These are phyloP conservation scores for Diplodus sargus DNA, from an alignment of 2,797 vertebrate species.

Conservation along the genomic window DNA sequence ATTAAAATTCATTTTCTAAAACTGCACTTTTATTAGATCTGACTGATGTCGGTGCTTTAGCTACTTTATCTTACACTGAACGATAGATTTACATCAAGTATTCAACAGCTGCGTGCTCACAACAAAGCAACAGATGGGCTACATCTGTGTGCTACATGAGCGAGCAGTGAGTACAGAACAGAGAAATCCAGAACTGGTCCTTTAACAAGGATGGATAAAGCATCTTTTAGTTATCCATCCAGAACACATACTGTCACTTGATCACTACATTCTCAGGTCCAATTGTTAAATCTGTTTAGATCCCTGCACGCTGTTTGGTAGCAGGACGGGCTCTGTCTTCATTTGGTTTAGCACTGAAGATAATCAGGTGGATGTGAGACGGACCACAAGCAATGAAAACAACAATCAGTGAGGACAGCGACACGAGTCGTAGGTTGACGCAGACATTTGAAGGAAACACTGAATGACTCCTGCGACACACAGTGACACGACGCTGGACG, in stretches of 20 bases:
- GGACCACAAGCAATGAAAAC: constrained; percentile 49
- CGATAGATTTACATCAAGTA: background rate
- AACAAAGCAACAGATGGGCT: background rate
- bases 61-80: constrained; percentile 1
- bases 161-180: constrained; percentile 3
- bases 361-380: constrained; percentile 51
- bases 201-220: background rate
- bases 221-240: background rate
- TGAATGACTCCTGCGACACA: constrained; percentile 29
- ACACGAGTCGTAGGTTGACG: constrained; percentile 31
- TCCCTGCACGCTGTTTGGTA: background rate
- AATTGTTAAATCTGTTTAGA: background rate
- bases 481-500: constrained; percentile 20
- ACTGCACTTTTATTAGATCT: too few species aligned
- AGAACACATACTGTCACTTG: background rate
- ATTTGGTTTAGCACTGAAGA: constrained; percentile 42
- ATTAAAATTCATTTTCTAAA: too few species aligned
- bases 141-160: background rate
- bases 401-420: constrained; percentile 46
- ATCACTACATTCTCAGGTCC: background rate
- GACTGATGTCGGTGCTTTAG: background rate
- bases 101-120: constrained; percentile 5
- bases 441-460: constrained; percentile 45
- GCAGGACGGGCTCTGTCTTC: constrained; percentile 48
- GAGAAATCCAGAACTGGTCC: background rate